These are phyloP conservation scores for Emmelina monodactyla DNA, from an alignment of 2,888 invertebrate species.

Conservation along the genomic window DNA sequence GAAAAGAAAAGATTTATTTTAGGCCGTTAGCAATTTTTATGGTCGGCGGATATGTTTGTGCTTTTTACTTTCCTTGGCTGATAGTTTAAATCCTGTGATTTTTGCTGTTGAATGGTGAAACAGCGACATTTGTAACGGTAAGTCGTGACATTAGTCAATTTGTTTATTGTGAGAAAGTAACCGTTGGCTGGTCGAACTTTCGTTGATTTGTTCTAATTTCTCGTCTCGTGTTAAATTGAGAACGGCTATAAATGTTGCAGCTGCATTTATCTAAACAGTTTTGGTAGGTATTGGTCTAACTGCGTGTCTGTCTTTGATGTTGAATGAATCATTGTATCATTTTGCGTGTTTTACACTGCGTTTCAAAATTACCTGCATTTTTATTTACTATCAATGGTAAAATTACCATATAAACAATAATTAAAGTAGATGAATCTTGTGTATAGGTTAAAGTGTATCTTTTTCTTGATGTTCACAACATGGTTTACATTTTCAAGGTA, in stretches of 20 bases:
- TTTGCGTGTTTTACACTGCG: no score
- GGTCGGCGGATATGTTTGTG: conserved; percentile 36
- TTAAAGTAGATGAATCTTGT: no score
- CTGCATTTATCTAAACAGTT: conserved; percentile 33
- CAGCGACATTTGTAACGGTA: conserved; percentile 28
- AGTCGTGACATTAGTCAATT: conserved; percentile 55
- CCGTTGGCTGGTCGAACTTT: conserved; percentile 51
- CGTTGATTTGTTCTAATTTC: conserved; percentile 48
- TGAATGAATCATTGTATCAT: no score
- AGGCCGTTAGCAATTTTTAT: conserved; percentile 37
- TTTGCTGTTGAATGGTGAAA: conserved; percentile 5
- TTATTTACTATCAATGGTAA: no score
- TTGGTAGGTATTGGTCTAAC: no score
- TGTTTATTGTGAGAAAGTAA: conserved; percentile 55
- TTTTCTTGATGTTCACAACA: no score
- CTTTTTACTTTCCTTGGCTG: neutral
- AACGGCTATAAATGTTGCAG: conserved; percentile 46
- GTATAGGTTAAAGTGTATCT: no score
- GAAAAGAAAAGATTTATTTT: conserved; percentile 37
- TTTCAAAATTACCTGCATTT: no score
- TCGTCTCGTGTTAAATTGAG: conserved; percentile 36
- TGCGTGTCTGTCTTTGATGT: no score
- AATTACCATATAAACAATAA: no score
- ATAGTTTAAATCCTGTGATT: conserved; percentile 21
- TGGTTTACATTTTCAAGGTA: no score